A percentile compares a stretch with the other conserved stretches of the same genome.
phyloP scores from a whole-genome alignment of 2,113 vertebrate species.

The Pomatorhinus ruficollis region DNA sequence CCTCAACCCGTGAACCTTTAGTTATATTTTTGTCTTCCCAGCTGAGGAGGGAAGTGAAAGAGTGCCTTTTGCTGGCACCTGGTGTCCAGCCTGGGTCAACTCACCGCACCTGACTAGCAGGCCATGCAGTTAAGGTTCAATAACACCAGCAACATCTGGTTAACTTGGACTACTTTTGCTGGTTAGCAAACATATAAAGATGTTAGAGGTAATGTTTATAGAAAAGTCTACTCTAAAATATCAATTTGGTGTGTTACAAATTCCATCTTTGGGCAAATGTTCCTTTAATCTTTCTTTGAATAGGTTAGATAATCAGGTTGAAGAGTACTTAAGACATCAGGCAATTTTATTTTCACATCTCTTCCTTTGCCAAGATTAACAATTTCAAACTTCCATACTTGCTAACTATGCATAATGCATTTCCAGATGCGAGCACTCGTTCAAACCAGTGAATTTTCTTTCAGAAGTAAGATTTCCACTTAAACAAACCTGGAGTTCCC shows the following conservation, averaged over 20 bases:
- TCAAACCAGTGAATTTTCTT: neutral
- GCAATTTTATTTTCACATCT: neutral
- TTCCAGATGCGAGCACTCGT: neutral
- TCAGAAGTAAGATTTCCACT: neutral
- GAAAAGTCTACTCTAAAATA: neutral
- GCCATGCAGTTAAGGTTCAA: neutral
- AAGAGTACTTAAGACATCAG: neutral
- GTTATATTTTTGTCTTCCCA: neutral
- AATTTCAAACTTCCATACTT: neutral
- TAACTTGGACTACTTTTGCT: neutral
- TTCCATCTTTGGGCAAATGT: neutral
- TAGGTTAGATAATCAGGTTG: neutral
- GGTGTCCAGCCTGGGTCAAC: neutral
- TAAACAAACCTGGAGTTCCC: neutral
- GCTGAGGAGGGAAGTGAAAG: neutral
- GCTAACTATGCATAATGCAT: neutral
- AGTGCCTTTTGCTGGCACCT: neutral
- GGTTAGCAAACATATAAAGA: neutral
- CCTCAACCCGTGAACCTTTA: neutral
- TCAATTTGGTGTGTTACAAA: neutral
- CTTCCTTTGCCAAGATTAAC: neutral
- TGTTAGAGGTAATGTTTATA: fast-evolving
- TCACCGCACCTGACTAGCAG: neutral
- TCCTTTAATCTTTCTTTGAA: neutral
- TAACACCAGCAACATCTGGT: neutral